Conservation (phyloP, 2,888 invertebrate species). For the Cynaeus angustus region DNA sequence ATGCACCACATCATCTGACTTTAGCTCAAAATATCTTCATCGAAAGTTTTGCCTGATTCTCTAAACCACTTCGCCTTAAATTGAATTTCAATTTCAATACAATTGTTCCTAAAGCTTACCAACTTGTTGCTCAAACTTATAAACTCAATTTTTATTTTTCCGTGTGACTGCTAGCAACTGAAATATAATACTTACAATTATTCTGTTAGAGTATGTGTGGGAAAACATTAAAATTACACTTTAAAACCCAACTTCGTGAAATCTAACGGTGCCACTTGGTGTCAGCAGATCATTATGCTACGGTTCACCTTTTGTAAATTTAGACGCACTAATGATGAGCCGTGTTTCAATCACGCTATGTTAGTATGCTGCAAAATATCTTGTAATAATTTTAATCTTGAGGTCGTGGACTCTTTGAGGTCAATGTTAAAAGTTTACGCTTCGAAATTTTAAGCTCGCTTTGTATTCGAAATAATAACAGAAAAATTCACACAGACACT, state of each 20-base stretch:
- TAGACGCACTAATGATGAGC: slow-evolving; percentile 39
- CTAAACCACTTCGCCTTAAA: too few relatives aligned
- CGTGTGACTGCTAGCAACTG: too few relatives aligned
- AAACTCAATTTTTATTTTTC: too few relatives aligned
- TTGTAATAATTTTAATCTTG: slow-evolving; percentile 37
- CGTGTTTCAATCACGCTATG: slow-evolving; percentile 40
- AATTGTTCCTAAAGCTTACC: too few relatives aligned
- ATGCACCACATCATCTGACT: too few relatives aligned
- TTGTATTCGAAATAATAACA: slow-evolving; percentile 13
- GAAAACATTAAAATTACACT: slow-evolving; percentile 12
- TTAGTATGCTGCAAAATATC: slow-evolving; percentile 30
- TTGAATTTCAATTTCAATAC: too few relatives aligned
- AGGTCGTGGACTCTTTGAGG: slow-evolving; percentile 37
- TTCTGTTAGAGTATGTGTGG: slow-evolving; percentile 2
- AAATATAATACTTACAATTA: neutral
- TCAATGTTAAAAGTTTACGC: slow-evolving; percentile 42
- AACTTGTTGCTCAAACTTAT: too few relatives aligned
- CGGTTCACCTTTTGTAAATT: slow-evolving; percentile 40
- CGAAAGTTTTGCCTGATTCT: too few relatives aligned
- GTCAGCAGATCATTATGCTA: slow-evolving; percentile 24
- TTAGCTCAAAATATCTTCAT: too few relatives aligned
- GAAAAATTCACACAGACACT: slow-evolving; percentile 13
- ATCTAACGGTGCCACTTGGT: slow-evolving; percentile 35
- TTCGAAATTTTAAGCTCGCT: slow-evolving; percentile 18
- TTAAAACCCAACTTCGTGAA: slow-evolving; percentile 16